These are phyloP conservation scores for Parascotia fuliginaria DNA, from an alignment of 2,888 invertebrate species.

Conservation along the genomic window DNA sequence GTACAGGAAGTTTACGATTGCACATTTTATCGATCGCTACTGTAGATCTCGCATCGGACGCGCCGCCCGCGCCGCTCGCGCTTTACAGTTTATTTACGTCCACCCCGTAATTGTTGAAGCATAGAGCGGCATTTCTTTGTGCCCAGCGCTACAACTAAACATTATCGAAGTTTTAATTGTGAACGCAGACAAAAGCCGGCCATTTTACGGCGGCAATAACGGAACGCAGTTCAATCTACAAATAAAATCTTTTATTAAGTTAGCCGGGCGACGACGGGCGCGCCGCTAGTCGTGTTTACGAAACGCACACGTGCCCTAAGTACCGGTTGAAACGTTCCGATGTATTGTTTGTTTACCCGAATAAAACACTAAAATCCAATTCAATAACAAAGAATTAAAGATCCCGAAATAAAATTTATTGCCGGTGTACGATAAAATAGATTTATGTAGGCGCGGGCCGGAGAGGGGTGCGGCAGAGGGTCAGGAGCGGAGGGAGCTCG, in stretches of 20 bases:
- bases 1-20: constrained; percentile 81
- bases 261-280: constrained; percentile 66
- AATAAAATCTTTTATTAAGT: constrained; percentile 81
- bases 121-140: constrained; percentile 82
- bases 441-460: constrained; percentile 78
- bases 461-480: constrained; percentile 33
- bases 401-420: constrained; percentile 86
- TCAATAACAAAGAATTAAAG: constrained; percentile 87
- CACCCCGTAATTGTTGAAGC: constrained; percentile 67
- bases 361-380: constrained; percentile 86
- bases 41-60: constrained; percentile 58
- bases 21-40: constrained; percentile 81
- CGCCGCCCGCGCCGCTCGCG: constrained; percentile 46
- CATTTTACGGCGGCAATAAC: constrained; percentile 69
- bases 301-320: constrained; percentile 79
- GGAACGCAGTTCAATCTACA: constrained; percentile 69
- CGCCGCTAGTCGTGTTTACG: constrained; percentile 69
- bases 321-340: constrained; percentile 76
- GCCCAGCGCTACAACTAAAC: constrained; percentile 70
- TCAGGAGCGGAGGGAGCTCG: constrained; percentile 43
- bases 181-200: constrained; percentile 77
- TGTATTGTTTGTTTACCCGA: constrained; percentile 85
- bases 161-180: constrained; percentile 82
- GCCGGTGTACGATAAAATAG: constrained; percentile 84
- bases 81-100: constrained; percentile 73